These are phyloP conservation scores for Athalia cordata DNA, from an alignment of 2,888 invertebrate species.

Conservation along the genomic window DNA sequence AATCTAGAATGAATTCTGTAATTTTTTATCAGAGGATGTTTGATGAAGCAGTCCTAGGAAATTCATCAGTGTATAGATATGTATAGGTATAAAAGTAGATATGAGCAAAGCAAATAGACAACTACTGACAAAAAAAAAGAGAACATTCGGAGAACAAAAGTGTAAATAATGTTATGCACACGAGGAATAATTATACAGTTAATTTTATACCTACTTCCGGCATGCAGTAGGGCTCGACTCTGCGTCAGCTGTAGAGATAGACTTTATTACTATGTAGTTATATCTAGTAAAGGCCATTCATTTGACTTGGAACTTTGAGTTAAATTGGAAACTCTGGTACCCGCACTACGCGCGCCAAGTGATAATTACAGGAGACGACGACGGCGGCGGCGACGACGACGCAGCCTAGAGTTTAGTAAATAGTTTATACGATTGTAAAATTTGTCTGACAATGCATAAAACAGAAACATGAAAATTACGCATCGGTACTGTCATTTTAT, in stretches of 20 bases:
- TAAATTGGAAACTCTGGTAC: constrained; percentile 10
- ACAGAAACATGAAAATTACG: not conserved
- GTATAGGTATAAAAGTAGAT: not conserved
- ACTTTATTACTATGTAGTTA: not conserved
- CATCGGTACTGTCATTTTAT: too few species aligned
- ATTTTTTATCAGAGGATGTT: too few species aligned
- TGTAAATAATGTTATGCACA: not conserved
- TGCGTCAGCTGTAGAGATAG: constrained; percentile 32
- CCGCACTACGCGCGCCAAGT: constrained; percentile 24
- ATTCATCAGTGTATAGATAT: not conserved
- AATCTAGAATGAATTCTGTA: too few species aligned
- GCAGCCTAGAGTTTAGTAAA: constrained; percentile 13
- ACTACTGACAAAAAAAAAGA: too few species aligned
- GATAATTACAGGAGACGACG: constrained; percentile 33
- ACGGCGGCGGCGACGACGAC: not conserved
- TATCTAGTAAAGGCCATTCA: not conserved
- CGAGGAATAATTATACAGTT: constrained; percentile 21
- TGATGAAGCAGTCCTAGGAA: not conserved
- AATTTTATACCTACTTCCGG: constrained; percentile 32
- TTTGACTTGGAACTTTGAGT: constrained; percentile 35
- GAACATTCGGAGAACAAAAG: too few species aligned
- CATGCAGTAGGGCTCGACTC: not conserved
- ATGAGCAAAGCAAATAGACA: too few species aligned
- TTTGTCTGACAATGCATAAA: not conserved
- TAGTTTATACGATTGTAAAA: constrained; percentile 5